Conservation (phyloP, 2,888 invertebrate genomes). For the Sminthurides aquaticus region DNA sequence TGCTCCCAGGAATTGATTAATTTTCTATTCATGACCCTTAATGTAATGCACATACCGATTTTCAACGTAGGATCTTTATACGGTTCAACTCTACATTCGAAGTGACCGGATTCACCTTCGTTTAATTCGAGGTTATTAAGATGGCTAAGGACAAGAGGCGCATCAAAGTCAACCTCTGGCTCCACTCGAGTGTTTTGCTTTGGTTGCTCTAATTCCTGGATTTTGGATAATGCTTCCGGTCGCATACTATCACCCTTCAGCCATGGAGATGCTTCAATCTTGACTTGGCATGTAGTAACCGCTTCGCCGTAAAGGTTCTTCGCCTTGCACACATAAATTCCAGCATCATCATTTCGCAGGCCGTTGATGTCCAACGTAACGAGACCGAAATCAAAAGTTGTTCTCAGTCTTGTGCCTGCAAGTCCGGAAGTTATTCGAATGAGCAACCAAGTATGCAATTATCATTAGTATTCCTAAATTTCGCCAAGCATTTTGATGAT, state of each 20-base stretch:
- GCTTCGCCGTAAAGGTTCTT: constrained; percentile 81
- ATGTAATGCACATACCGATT: too few relatives aligned
- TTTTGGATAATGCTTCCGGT: constrained; percentile 78
- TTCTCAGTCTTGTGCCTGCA: constrained; percentile 49
- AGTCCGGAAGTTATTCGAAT: too few relatives aligned
- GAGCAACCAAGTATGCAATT: constrained; percentile 25
- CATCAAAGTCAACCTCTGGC: constrained; percentile 74
- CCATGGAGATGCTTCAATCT: constrained; percentile 72
- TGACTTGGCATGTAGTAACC: constrained; percentile 80
- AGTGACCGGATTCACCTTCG: constrained; percentile 89
- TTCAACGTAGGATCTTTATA: constrained; percentile 81
- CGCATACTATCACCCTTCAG: constrained; percentile 72
- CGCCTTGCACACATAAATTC: constrained; percentile 90
- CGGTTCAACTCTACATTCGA: constrained; percentile 86
- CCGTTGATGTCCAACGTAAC: constrained; percentile 86
- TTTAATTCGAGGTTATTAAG: constrained; percentile 85
- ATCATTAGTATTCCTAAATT: not conserved
- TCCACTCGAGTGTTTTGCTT: constrained; percentile 57
- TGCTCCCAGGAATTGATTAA: too few relatives aligned
- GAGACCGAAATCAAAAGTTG: constrained; percentile 93
- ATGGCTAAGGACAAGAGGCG: constrained; percentile 87
- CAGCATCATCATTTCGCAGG: constrained; percentile 76
- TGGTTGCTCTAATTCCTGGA: constrained; percentile 77
- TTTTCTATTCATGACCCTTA: too few relatives aligned
- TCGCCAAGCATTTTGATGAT: not conserved